Evolutionary conservation across 2,797 vertebrate species (phyloP).

Genomic region (Labroides dimidiatus): DNA sequence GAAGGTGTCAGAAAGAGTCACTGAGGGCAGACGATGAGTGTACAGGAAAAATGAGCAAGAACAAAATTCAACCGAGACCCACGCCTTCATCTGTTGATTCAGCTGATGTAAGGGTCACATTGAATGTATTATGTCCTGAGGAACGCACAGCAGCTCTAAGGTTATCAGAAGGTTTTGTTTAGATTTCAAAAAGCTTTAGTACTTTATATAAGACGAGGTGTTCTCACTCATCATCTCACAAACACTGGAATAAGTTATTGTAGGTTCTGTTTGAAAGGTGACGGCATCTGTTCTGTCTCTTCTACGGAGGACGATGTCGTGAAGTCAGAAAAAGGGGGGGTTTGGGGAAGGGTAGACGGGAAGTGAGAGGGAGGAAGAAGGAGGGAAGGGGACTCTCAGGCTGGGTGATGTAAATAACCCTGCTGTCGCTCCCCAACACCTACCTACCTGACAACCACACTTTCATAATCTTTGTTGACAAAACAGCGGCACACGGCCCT

Average conservation of each 20-base stretch:
- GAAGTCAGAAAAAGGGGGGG: slow-evolving; percentile 13
- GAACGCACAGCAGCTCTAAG: slow-evolving; percentile 5
- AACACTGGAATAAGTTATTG: too few relatives aligned
- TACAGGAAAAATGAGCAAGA: slow-evolving; percentile 29
- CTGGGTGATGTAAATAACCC: slow-evolving; percentile 56
- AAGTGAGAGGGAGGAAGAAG: slow-evolving; percentile 6
- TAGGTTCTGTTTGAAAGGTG: slow-evolving; percentile 17
- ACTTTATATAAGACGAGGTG: background rate
- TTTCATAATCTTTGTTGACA: slow-evolving; percentile 79
- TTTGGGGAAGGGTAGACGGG: slow-evolving; percentile 23
- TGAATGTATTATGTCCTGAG: slow-evolving; percentile 2
- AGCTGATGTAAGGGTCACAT: slow-evolving; percentile 6
- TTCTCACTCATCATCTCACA: too few relatives aligned
- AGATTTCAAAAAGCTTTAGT: too few relatives aligned
- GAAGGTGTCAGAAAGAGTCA: slow-evolving; percentile 49
- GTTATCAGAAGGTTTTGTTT: slow-evolving; percentile 9
- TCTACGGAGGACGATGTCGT: background rate
- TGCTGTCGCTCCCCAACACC: slow-evolving; percentile 19
- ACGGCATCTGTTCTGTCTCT: slow-evolving; percentile 14
- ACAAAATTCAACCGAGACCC: slow-evolving; percentile 11
- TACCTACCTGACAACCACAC: slow-evolving; percentile 34
- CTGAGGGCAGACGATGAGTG: slow-evolving; percentile 36
- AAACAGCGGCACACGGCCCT: slow-evolving; percentile 68
- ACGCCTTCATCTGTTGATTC: slow-evolving; percentile 21
- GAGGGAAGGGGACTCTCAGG: slow-evolving; percentile 42